phyloP scores from a whole-genome alignment of 2,113 vertebrate genomes.

The Proterorhinus semilunaris region DNA sequence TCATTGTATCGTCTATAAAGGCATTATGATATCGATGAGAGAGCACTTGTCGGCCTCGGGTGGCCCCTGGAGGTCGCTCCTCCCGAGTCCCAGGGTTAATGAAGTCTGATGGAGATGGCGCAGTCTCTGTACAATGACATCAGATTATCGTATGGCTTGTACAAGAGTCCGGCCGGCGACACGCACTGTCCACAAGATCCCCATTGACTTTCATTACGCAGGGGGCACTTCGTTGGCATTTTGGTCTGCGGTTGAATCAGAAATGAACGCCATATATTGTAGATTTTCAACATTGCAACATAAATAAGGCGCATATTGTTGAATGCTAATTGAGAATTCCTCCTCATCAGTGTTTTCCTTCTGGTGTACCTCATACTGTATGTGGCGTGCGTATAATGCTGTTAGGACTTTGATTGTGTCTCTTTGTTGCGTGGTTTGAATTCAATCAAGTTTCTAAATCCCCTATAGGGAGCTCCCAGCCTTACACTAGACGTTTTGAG shows the following conservation, averaged over 20 bases:
- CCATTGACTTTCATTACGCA: not conserved
- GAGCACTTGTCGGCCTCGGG: slow-evolving; percentile 6
- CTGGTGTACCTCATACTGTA: no score
- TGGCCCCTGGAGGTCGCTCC: not conserved
- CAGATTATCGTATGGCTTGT: slow-evolving; percentile 12
- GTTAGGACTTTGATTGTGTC: no score
- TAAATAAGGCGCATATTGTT: not conserved
- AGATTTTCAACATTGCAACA: not conserved
- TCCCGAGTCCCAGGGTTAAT: not conserved
- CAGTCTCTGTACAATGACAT: slow-evolving; percentile 2
- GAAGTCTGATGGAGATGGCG: slow-evolving; percentile 1
- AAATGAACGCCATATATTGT: not conserved
- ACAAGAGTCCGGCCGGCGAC: slow-evolving; percentile 5
- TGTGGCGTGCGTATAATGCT: no score
- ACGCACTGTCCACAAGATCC: not conserved
- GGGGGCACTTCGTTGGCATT: not conserved
- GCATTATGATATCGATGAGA: slow-evolving; percentile 1
- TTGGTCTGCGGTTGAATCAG: not conserved
- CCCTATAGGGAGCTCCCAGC: no score
- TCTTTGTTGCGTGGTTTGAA: no score
- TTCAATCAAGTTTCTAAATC: no score
- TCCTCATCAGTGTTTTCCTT: no score
- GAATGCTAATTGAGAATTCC: not conserved
- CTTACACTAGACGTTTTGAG: no score
- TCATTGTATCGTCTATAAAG: slow-evolving; percentile 3